These are phyloP conservation scores for Drosophila yooni DNA, from an alignment of 2,888 invertebrate genomes.

Conservation along the genomic window DNA sequence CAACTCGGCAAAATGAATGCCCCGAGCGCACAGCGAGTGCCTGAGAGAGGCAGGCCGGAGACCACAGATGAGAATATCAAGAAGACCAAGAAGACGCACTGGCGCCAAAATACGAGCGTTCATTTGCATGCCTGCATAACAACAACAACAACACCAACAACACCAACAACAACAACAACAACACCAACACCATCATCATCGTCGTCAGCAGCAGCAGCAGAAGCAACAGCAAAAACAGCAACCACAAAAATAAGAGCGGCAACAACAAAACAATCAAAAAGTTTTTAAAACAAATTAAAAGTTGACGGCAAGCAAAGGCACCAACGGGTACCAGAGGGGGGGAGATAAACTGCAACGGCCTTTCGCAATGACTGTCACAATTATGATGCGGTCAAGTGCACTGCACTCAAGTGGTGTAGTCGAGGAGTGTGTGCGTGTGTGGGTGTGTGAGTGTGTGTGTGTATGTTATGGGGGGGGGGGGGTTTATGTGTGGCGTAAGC, in stretches of 20 bases:
- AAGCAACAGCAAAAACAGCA: slow-evolving; percentile 21
- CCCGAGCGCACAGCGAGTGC: slow-evolving; percentile 26
- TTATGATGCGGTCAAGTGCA: slow-evolving; percentile 77
- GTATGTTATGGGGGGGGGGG: not conserved
- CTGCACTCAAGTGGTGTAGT: slow-evolving; percentile 47
- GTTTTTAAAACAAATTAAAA: slow-evolving; percentile 81
- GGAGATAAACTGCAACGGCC: slow-evolving; percentile 53
- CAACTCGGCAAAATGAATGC: slow-evolving; percentile 74
- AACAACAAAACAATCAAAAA: slow-evolving; percentile 75
- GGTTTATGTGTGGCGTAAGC: not conserved
- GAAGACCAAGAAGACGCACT: slow-evolving; percentile 39
- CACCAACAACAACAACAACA: slow-evolving; percentile 25
- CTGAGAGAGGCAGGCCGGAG: slow-evolving; percentile 2
- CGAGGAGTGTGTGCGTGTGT: not conserved
- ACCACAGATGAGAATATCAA: slow-evolving; percentile 29
- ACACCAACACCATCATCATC: slow-evolving; percentile 18
- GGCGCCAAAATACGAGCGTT: slow-evolving; percentile 39
- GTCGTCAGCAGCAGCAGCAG: not conserved
- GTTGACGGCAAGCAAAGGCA: slow-evolving; percentile 59
- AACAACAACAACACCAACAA: slow-evolving; percentile 22
- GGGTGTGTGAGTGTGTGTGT: not conserved
- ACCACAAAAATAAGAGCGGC: slow-evolving; percentile 30
- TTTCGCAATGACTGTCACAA: slow-evolving; percentile 58
- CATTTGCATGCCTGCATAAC: slow-evolving; percentile 71
- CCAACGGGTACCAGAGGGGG: not conserved